Conservation (phyloP, 2,113 vertebrate genomes). For the Mirza zaza region DNA sequence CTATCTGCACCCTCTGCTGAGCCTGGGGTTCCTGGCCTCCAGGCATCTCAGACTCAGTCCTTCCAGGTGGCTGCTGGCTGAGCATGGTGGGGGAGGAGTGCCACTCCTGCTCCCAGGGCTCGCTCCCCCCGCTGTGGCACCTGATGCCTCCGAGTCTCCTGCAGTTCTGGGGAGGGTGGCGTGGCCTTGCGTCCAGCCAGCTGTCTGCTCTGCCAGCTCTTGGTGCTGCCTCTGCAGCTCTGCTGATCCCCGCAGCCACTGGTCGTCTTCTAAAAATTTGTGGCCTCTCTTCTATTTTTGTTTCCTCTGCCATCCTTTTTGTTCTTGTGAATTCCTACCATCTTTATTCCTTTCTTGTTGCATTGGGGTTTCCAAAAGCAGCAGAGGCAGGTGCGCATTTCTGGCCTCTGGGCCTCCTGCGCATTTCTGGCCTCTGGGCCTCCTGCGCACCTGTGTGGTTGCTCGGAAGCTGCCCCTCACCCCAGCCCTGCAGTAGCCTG, state of each 20-base stretch:
- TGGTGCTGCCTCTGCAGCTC: fast-evolving
- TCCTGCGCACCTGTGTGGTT: fast-evolving
- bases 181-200: fast-evolving
- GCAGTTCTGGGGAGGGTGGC: not conserved
- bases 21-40: not conserved
- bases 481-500: fast-evolving
- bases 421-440: not conserved
- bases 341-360: fast-evolving
- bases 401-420: not conserved
- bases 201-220: fast-evolving
- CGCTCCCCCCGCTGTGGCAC: not conserved
- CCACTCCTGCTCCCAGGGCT: not conserved
- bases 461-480: not conserved
- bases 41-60: not conserved
- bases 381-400: fast-evolving
- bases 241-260: not conserved
- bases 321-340: not conserved
- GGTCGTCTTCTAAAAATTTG: too few species aligned
- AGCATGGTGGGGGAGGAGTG: not conserved
- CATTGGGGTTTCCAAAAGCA: not conserved
- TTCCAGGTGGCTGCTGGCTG: not conserved
- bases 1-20: not conserved
- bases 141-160: not conserved
- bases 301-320: not conserved
- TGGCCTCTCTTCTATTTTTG: too few species aligned